These are phyloP conservation scores for Keiferia lycopersicella DNA, from an alignment of 2,888 invertebrate genomes.

Conservation along the genomic window DNA sequence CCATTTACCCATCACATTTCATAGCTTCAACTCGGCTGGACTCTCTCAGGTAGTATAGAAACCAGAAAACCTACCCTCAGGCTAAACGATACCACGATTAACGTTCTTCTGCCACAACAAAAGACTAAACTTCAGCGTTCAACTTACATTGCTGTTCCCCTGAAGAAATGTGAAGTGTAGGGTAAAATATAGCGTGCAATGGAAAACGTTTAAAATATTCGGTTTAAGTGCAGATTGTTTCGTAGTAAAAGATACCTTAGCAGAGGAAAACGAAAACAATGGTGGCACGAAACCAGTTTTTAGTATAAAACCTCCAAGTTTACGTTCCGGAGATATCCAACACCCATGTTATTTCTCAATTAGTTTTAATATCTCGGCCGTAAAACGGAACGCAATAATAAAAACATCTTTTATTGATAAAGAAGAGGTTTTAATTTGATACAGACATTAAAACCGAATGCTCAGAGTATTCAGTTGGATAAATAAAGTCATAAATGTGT, in stretches of 20 bases:
- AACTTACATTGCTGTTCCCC: background rate
- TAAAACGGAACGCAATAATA: conserved; percentile 11
- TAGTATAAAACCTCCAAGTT: conserved; percentile 4
- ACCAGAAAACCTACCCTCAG: conserved; percentile 8
- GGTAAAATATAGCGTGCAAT: background rate
- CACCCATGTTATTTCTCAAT: conserved; percentile 8
- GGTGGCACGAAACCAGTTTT: conserved; percentile 5
- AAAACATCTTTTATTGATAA: background rate
- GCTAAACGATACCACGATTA: background rate
- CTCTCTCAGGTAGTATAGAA: conserved; percentile 15
- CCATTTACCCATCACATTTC: background rate
- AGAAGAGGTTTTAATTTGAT: background rate
- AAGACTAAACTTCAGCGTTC: no score
- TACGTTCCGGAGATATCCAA: conserved; percentile 5
- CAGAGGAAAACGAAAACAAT: conserved; percentile 18
- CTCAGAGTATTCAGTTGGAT: background rate
- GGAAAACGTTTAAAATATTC: background rate
- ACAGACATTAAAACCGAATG: background rate
- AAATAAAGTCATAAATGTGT: background rate
- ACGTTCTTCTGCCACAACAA: background rate
- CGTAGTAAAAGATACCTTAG: background rate
- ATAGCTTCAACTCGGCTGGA: background rate
- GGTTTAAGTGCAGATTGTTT: background rate
- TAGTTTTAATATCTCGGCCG: conserved; percentile 6
- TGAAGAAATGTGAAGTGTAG: background rate